phyloP scores from a whole-genome alignment of 2,888 invertebrate species.

The Hypsopygia costalis region DNA sequence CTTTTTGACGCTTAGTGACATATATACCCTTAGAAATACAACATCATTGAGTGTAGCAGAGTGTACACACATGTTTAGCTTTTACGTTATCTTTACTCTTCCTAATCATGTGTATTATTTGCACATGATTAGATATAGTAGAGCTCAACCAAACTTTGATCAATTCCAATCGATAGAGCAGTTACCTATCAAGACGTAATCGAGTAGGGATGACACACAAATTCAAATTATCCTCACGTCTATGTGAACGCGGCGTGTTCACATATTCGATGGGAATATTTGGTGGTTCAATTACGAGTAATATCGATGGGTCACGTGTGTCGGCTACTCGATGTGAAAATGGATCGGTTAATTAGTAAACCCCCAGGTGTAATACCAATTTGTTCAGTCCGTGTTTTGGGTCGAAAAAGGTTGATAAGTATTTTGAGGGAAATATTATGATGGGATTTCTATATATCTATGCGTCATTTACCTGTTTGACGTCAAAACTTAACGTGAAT shows the following conservation, averaged over 20 bases:
- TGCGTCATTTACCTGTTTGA: too few species aligned
- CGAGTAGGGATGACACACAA: constrained; percentile 19
- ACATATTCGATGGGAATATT: constrained; percentile 57
- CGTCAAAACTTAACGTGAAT: too few species aligned
- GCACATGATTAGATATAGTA: background rate
- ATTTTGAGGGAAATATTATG: too few species aligned
- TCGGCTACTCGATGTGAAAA: constrained; percentile 3
- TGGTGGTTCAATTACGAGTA: constrained; percentile 15
- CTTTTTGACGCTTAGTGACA: too few species aligned
- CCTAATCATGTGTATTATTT: too few species aligned
- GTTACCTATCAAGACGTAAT: constrained; percentile 8
- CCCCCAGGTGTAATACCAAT: background rate
- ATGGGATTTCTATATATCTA: too few species aligned
- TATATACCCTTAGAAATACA: too few species aligned
- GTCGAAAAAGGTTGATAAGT: background rate
- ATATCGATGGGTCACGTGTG: constrained; percentile 6
- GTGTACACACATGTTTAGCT: too few species aligned
- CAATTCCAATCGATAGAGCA: background rate
- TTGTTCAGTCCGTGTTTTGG: background rate
- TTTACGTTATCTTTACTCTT: too few species aligned
- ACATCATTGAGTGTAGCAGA: too few species aligned
- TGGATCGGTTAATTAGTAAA: background rate
- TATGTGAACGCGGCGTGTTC: constrained; percentile 50
- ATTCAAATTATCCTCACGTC: constrained; percentile 51
- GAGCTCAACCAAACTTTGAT: background rate